Percentiles rank a stretch among this genome's conserved stretches.
Evolutionary conservation across 1,140 invertebrate species (phyloP).

Genomic region (Acromyrmex charruanus): DNA sequence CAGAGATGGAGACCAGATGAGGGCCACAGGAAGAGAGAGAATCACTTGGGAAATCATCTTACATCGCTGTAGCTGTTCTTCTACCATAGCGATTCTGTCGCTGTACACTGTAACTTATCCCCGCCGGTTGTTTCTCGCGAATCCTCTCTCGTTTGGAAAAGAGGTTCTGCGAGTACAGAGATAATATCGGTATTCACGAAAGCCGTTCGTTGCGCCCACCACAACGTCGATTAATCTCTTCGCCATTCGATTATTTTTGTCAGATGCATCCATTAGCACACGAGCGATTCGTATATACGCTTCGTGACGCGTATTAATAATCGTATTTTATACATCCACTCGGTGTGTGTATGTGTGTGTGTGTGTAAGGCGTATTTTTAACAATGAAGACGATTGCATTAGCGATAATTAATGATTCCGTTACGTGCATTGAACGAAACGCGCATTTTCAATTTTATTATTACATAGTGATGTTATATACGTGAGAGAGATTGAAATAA

Average conservation of each 20-base stretch:
- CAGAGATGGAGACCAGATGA: slow-evolving; percentile 21
- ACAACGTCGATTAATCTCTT: slow-evolving; percentile 47
- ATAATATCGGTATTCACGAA: slow-evolving; percentile 51
- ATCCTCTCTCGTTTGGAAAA: slow-evolving; percentile 48
- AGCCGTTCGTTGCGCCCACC: slow-evolving; percentile 21
- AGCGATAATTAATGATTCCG: slow-evolving; percentile 44
- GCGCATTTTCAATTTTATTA: slow-evolving; percentile 30
- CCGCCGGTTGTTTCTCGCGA: slow-evolving; percentile 66
- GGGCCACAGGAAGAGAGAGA: slow-evolving; percentile 32
- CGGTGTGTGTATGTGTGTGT: background rate
- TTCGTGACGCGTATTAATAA: slow-evolving; percentile 56
- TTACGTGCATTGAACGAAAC: background rate
- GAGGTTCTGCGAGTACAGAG: background rate
- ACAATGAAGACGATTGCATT: slow-evolving; percentile 7
- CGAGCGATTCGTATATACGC: slow-evolving; percentile 27
- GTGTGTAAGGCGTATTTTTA: slow-evolving; percentile 36
- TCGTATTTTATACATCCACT: slow-evolving; percentile 29
- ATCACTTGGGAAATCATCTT: slow-evolving; percentile 83
- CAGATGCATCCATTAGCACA: slow-evolving; percentile 38
- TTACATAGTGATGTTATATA: background rate
- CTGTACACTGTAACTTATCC: slow-evolving; percentile 69
- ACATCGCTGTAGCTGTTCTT: slow-evolving; percentile 59
- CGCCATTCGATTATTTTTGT: slow-evolving; percentile 44
- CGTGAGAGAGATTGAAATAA: background rate
- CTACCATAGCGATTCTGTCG: slow-evolving; percentile 10